Evolutionary conservation across 2,113 vertebrate genomes (phyloP).

Genomic region (Rafetus swinhoei): DNA sequence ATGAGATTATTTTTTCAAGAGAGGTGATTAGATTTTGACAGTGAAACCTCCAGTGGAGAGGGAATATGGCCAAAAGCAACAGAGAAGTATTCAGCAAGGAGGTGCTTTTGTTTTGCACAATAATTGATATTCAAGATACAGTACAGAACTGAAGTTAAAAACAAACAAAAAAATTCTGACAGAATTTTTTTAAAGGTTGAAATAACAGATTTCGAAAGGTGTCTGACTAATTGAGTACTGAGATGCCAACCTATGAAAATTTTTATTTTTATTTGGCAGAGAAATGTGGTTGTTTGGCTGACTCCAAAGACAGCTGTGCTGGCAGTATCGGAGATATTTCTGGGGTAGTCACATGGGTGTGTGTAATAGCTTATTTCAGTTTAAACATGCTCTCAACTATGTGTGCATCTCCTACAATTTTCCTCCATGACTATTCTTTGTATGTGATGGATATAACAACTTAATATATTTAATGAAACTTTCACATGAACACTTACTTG

Average conservation of each 20-base stretch:
- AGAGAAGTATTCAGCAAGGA: background rate
- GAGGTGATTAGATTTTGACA: background rate
- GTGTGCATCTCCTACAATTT: constrained; percentile 7
- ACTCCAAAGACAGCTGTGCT: constrained; percentile 73
- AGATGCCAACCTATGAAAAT: constrained; percentile 5
- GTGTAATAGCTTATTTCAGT: background rate
- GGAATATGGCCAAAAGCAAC: background rate
- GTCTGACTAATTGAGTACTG: constrained; percentile 48
- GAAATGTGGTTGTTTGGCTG: constrained; percentile 50
- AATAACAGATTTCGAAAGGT: constrained; percentile 48
- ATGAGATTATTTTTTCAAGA: fast-evolving
- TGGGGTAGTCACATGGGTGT: constrained; percentile 47
- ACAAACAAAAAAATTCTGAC: constrained; percentile 5
- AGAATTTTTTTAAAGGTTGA: constrained; percentile 37
- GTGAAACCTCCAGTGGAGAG: background rate
- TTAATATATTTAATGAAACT: constrained; percentile 40
- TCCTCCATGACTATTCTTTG: constrained; percentile 4
- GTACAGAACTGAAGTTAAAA: background rate
- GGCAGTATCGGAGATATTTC: constrained; percentile 63
- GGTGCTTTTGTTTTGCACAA: background rate
- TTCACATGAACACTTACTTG: constrained; percentile 25
- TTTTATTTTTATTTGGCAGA: constrained; percentile 51
- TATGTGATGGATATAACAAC: constrained; percentile 33
- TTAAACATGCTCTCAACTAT: constrained; percentile 23
- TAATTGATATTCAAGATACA: background rate